Base-by-base conservation (phyloP, 2,888 invertebrate genomes). In the Melieria picta region DNA sequence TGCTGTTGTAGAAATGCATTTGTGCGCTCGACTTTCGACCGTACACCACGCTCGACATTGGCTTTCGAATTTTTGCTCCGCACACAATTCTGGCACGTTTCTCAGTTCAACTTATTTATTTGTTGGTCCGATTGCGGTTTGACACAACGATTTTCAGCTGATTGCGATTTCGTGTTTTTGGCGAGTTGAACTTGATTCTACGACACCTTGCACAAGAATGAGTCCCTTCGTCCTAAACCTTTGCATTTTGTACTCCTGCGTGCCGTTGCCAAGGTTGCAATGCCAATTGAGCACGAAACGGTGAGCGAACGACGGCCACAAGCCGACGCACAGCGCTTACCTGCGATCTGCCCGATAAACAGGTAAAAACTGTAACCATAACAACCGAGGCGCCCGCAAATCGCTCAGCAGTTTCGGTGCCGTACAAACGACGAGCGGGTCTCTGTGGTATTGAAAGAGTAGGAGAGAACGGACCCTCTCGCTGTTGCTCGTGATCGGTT, bases 171-270 rank as follows among this genome's bases (percentile, higher is more conserved):
- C 47, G 65, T 70, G 72, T 65, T 66, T 72, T 55, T 7, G n/a
- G 55, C 50, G 69, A 68, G 69, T 77, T 78, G 81, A 81, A 85
- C 83, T 85, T 80, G 84, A 82, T 84, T 81, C 83, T 82, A 84
- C 85, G 86, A 86, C 86, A 87, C 88, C 87, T 86, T 86, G 87
- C 87, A 87, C 87, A 88, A 88, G 86, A 89, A 89, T 89, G 89
- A 88, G 87, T 84, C 87, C 86, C 86, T 86, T 87, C 84, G 88
- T 88, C 86, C 87, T 86, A 86, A 83, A 85, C 85, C 87, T 84
- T 86, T 84, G 81, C 80, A 81, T 86, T 87, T 84, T 87, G 86
- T 86, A 86, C 86, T 83, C 82, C 82, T 81, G 75, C 77, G 76
- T 72, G 63, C 45, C 61, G 74, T 72, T 74, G 75, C 67, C 47